Percentiles rank a stretch among this genome's conserved stretches.
phyloP scores from a whole-genome alignment of 2,888 invertebrate genomes.

The Camptogramma bilineatum region DNA sequence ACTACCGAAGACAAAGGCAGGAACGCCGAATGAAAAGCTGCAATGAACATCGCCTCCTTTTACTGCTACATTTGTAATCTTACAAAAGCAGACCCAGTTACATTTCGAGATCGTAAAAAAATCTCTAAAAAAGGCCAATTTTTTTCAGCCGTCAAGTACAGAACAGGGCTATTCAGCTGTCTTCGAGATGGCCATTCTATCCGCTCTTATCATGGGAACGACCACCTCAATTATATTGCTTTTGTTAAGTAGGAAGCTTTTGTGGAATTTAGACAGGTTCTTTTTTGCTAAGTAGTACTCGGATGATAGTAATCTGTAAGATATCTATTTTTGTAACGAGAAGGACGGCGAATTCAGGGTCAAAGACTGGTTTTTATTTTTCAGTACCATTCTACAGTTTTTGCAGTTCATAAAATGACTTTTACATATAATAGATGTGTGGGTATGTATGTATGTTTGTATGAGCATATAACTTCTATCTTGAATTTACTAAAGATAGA shows the following conservation, averaged over 20 bases:
- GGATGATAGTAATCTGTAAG: not conserved
- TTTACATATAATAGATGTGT: too few species aligned
- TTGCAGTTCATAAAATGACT: too few species aligned
- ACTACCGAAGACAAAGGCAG: conserved; percentile 23
- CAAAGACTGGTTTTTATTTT: not conserved
- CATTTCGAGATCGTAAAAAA: conserved; percentile 48
- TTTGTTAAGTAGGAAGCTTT: conserved; percentile 41
- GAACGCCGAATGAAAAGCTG: conserved; percentile 31
- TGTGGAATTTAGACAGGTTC: conserved; percentile 24
- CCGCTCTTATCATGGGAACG: conserved; percentile 44
- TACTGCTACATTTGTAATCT: conserved; percentile 40
- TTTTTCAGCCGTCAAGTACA: conserved; percentile 42
- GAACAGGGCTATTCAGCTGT: conserved; percentile 41
- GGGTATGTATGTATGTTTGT: too few species aligned
- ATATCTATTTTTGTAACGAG: not conserved
- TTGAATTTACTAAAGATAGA: too few species aligned
- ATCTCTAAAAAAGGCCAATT: conserved; percentile 43
- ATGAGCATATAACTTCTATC: too few species aligned
- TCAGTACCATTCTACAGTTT: not conserved
- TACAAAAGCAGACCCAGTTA: conserved; percentile 44
- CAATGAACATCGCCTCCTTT: conserved; percentile 41
- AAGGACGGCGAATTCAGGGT: not conserved
- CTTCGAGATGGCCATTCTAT: conserved; percentile 40
- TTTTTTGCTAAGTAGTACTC: conserved; percentile 19
- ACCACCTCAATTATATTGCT: conserved; percentile 44